Percentiles rank a stretch among this genome's conserved stretches.
Evolutionary conservation across 2,888 invertebrate species (phyloP).

Genomic region (Cybosia mesomella): DNA sequence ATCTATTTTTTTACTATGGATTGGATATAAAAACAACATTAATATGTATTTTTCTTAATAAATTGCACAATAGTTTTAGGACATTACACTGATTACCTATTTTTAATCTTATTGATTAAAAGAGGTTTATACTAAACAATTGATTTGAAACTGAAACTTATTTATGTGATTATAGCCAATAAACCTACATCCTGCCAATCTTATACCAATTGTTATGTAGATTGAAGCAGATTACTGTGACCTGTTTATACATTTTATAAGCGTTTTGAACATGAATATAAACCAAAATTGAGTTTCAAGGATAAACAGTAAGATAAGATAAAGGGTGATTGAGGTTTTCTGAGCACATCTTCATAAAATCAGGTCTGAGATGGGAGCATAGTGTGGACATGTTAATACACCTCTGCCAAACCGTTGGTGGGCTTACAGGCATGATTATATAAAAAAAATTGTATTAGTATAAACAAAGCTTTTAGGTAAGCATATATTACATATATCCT

Average conservation of each 20-base stretch:
- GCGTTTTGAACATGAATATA: background rate
- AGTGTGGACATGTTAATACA: background rate
- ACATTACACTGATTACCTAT: background rate
- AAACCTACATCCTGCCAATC: conserved; percentile 34
- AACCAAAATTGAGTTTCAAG: background rate
- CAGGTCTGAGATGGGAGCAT: background rate
- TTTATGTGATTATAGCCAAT: conserved; percentile 25
- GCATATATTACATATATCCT: background rate
- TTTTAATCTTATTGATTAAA: background rate
- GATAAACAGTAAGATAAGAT: background rate
- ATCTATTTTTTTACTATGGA: background rate
- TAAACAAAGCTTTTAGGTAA: too few relatives aligned
- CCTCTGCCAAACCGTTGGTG: background rate
- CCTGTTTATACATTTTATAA: background rate
- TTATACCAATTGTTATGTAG: conserved; percentile 26
- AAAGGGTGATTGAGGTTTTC: background rate
- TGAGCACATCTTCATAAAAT: background rate
- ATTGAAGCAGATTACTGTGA: conserved; percentile 1
- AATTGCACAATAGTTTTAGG: background rate
- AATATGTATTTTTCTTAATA: background rate
- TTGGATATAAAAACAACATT: background rate
- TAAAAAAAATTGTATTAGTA: background rate
- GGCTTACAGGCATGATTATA: too few relatives aligned
- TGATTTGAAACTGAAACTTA: background rate
- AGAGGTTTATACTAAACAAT: background rate